phyloP scores from a whole-genome alignment of 1,140 invertebrate species.

The Micrasema longulum region DNA sequence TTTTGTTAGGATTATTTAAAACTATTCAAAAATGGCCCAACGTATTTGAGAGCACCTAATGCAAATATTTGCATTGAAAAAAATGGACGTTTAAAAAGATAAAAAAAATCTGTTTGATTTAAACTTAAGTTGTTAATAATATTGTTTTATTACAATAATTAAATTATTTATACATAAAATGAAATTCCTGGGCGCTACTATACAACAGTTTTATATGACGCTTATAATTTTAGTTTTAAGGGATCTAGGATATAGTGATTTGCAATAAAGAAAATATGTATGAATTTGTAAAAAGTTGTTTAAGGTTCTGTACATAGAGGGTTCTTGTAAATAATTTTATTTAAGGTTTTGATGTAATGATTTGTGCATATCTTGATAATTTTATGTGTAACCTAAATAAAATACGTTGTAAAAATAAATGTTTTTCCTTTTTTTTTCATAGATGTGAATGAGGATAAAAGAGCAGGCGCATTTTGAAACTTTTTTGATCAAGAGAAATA shows the following conservation, averaged over 20 bases:
- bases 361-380: not conserved
- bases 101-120: too few relatives aligned
- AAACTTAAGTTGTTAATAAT: too few relatives aligned
- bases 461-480: too few relatives aligned
- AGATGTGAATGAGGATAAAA: too few relatives aligned
- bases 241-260: not conserved
- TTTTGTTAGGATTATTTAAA: too few relatives aligned
- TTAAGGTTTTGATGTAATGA: not conserved
- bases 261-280: not conserved
- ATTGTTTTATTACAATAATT: too few relatives aligned
- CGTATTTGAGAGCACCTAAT: too few relatives aligned
- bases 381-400: constrained; percentile 1
- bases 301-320: constrained; percentile 8
- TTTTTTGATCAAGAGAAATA: too few relatives aligned
- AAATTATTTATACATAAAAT: too few relatives aligned
- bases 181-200: not conserved
- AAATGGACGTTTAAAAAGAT: too few relatives aligned
- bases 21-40: too few relatives aligned
- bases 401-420: not conserved
- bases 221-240: not conserved
- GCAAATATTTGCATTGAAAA: too few relatives aligned
- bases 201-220: not conserved
- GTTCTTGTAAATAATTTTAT: not conserved
- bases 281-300: constrained; percentile 4
- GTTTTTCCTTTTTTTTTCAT: not conserved